phyloP scores from a whole-genome alignment of 2,888 invertebrate species.

The Teinopalpus imperialis region DNA sequence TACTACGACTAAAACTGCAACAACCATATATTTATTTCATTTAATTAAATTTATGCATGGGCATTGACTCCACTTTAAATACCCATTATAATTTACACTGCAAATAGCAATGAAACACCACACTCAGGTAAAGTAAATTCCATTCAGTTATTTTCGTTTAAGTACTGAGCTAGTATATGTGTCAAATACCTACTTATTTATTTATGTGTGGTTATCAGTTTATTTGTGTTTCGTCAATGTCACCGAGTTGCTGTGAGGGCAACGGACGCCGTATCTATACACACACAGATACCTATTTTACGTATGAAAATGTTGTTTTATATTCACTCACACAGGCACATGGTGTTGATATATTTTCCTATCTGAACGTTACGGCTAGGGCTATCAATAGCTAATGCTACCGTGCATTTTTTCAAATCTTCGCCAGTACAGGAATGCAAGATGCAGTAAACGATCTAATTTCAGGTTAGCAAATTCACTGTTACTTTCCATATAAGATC shows the following conservation, averaged over 20 bases:
- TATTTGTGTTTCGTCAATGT: constrained; percentile 78
- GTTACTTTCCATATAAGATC: too few relatives aligned
- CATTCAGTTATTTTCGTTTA: constrained; percentile 16
- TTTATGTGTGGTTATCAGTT: constrained; percentile 63
- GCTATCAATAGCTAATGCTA: constrained; percentile 31
- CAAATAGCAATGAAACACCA: too few relatives aligned
- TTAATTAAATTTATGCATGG: too few relatives aligned
- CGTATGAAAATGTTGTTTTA: constrained; percentile 34
- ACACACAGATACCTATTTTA: constrained; percentile 49
- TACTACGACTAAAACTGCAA: too few relatives aligned
- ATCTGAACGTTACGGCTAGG: constrained; percentile 38
- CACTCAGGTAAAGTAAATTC: neutral
- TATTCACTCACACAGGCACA: constrained; percentile 31
- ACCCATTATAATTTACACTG: too few relatives aligned
- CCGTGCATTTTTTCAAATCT: too few relatives aligned
- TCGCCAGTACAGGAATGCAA: too few relatives aligned
- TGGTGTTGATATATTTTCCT: constrained; percentile 41
- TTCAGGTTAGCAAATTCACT: too few relatives aligned
- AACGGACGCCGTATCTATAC: constrained; percentile 73
- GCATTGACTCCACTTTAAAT: too few relatives aligned
- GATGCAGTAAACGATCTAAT: too few relatives aligned
- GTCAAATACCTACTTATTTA: constrained; percentile 59
- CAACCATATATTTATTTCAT: too few relatives aligned
- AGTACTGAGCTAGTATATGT: constrained; percentile 18
- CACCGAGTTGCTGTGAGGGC: constrained; percentile 77